Conservation (phyloP, 2,888 invertebrate species). For the Leptarthrus brevirostris region DNA sequence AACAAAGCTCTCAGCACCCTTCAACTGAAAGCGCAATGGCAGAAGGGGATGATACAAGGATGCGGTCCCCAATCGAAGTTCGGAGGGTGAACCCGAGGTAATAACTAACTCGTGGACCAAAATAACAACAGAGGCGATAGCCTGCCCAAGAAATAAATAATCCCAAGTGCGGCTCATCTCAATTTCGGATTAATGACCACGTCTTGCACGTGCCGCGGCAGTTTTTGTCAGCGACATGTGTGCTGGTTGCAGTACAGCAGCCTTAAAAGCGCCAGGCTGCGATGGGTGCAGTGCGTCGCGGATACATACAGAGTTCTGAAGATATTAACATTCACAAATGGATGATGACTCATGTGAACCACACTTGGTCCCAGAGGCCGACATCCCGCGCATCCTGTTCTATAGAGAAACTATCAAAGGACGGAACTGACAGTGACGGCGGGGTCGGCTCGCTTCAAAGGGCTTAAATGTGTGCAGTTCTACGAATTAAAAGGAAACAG, state of each 20-base stretch:
- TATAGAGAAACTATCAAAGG: neutral
- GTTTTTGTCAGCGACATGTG: constrained; percentile 34
- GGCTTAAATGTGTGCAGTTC: constrained; percentile 1
- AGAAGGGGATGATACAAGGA: neutral
- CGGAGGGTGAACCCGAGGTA: constrained; percentile 1
- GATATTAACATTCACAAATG: constrained; percentile 17
- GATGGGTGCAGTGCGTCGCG: neutral
- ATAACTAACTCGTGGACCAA: constrained; percentile 30
- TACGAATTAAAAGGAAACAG: constrained; percentile 22
- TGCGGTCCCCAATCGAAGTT: neutral
- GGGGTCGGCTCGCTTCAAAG: constrained; percentile 30
- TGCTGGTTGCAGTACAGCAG: constrained; percentile 4
- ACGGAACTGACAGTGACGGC: neutral
- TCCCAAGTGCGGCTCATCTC: constrained; percentile 45
- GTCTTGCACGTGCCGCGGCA: constrained; percentile 49
- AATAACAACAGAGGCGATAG: constrained; percentile 23
- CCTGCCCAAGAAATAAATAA: constrained; percentile 5
- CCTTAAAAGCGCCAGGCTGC: neutral
- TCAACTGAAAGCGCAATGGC: neutral
- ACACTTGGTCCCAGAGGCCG: neutral
- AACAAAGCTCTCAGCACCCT: constrained; percentile 40
- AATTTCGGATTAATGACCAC: constrained; percentile 53
- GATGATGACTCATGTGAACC: neutral
- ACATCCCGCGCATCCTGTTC: neutral
- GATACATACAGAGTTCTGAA: neutral